Conservation (phyloP, 2,888 invertebrate species). For the Saturnia japonica region DNA sequence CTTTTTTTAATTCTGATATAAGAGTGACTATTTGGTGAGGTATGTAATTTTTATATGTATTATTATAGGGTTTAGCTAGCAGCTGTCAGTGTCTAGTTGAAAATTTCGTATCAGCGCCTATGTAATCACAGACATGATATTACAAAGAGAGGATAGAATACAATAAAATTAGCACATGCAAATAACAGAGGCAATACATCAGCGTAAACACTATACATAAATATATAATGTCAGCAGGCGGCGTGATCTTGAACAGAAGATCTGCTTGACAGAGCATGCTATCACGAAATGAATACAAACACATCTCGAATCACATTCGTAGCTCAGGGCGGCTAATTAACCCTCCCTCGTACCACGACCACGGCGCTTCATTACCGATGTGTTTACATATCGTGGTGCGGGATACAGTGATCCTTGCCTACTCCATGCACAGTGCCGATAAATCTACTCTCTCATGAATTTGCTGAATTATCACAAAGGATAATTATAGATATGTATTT, state of each 20-base stretch:
- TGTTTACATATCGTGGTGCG: not conserved
- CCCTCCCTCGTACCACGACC: slow-evolving; percentile 6
- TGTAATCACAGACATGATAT: not conserved
- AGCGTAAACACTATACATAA: not conserved
- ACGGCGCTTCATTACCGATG: not conserved
- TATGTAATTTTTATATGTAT: too few species aligned
- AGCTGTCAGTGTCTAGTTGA: too few species aligned
- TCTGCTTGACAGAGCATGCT: slow-evolving; percentile 6
- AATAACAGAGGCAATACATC: not conserved
- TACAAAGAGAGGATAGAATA: not conserved
- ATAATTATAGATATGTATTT: too few species aligned
- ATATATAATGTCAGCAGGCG: not conserved
- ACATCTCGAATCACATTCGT: slow-evolving; percentile 18
- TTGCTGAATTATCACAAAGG: not conserved
- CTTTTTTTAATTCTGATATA: too few species aligned
- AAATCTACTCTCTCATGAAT: not conserved
- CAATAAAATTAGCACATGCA: not conserved
- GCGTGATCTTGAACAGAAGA: not conserved
- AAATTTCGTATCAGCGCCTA: not conserved
- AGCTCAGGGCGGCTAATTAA: slow-evolving; percentile 20
- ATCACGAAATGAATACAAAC: slow-evolving; percentile 19
- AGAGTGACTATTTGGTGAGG: too few species aligned
- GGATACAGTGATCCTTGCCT: not conserved
- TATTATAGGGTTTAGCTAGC: too few species aligned
- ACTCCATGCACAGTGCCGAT: not conserved